Conservation (phyloP, 1,140 invertebrate genomes). For the Calosoma granatense region DNA sequence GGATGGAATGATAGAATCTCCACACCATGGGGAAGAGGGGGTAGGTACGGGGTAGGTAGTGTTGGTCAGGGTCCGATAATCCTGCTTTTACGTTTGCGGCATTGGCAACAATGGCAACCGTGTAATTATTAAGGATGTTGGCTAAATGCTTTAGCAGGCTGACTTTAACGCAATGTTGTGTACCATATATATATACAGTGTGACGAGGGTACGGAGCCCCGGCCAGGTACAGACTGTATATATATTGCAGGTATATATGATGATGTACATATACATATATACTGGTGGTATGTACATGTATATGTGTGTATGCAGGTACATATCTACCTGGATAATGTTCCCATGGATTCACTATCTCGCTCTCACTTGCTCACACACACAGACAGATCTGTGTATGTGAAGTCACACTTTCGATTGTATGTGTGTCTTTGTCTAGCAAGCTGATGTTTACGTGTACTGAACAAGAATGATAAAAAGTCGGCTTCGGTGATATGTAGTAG, state of each 20-base stretch:
- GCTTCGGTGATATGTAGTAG: conserved; percentile 10
- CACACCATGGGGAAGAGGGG: too few species aligned
- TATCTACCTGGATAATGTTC: neutral
- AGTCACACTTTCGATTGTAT: too few species aligned
- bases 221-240: too few species aligned
- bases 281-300: neutral
- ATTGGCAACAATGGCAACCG: neutral
- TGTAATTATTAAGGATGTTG: neutral
- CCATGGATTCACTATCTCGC: too few species aligned
- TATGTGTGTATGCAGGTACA: neutral
- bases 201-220: neutral
- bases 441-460: conserved; percentile 24
- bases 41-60: too few species aligned
- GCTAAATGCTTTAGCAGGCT: neutral
- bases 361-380: neutral
- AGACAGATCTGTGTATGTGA: neutral
- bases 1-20: too few species aligned
- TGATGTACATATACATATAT: neutral
- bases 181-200: neutral
- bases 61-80: too few species aligned
- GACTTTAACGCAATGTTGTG: neutral
- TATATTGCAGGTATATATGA: neutral
- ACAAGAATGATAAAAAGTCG: conserved; percentile 26
- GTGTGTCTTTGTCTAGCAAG: too few species aligned
- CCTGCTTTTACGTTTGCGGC: too few species aligned